These are phyloP conservation scores for Ceratotherium simum DNA, from an alignment of 2,113 vertebrate species.

Conservation along the genomic window DNA sequence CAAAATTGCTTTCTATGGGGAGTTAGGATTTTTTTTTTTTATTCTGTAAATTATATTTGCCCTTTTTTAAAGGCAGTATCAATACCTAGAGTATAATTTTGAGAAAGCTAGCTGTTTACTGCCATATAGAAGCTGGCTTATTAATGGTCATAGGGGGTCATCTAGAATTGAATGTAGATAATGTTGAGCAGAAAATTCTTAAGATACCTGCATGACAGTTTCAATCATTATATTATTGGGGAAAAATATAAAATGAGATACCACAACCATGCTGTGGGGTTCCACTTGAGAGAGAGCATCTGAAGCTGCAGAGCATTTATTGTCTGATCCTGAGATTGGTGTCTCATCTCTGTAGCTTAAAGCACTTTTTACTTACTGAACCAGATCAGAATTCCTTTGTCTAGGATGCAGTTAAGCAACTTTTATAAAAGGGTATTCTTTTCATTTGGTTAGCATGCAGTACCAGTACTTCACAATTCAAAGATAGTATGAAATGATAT, in stretches of 20 bases:
- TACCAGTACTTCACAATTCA: conserved; percentile 34
- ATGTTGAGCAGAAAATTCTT: conserved; percentile 8
- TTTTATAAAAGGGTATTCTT: conserved; percentile 35
- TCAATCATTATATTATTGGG: conserved; percentile 13
- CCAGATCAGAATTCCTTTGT: conserved; percentile 51
- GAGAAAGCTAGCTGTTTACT: not conserved
- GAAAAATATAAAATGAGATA: conserved; percentile 25
- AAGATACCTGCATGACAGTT: conserved; percentile 23
- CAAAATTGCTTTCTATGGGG: conserved; percentile 31
- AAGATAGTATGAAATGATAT: conserved; percentile 3
- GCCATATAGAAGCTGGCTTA: not conserved
- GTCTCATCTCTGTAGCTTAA: conserved; percentile 7
- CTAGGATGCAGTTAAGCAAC: conserved; percentile 12
- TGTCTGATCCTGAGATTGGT: conserved; percentile 4
- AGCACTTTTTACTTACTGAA: conserved; percentile 36
- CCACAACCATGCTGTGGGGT: not conserved
- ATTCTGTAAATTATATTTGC: not conserved
- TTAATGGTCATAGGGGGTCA: not conserved
- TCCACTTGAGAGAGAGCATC: not conserved
- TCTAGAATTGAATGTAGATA: conserved; percentile 33
- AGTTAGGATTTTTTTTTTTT: not conserved
- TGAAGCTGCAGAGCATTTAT: conserved; percentile 4
- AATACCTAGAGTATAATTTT: conserved; percentile 47
- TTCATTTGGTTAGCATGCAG: conserved; percentile 38
- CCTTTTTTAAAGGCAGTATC: conserved; percentile 10